Evolutionary conservation across 2,797 vertebrate species (phyloP), one percentile per base, ranked within the genome.

Genomic region (Fistularia tabacaria): DNA sequence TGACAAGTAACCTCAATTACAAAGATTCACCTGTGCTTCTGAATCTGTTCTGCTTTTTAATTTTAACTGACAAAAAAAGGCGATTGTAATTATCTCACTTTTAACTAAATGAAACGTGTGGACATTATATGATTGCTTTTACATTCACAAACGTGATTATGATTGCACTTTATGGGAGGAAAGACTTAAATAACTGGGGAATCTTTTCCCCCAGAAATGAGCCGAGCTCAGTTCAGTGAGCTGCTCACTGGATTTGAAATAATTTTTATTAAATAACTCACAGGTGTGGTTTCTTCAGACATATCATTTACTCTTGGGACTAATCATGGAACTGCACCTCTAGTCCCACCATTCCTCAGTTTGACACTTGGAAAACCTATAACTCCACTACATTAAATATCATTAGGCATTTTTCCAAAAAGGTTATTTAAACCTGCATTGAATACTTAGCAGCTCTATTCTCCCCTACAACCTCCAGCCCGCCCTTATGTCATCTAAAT

Each of bases 301-400:
- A 40, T 68, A 54, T 61, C 8, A 62, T 69, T 79, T 69, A 70
- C 54, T 53, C 66, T 59, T n/a, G 15, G 57, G 43, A 64, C 58
- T 71, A 49, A 68, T 79, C 58, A 61, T 54, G 63, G 60, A 6
- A 57, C 60, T 46, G 51, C 54, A 50, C 8, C 36, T 61, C 47
- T 12, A 69, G 48, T 25, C 25, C 47, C 52, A 56, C 64, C 60
- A 73, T 79, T 66, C 48, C 36, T 80, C 50, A 66, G 14, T 39
- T 44, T 71, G 69, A 79, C 59, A 71, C 55, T 53, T 66, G 40
- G 56, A 78, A n/a, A 71, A 73, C 49, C 44, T 65, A 38, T 48
- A 66, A 51, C 40, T 53, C 46, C 72, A 36, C 50, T 63, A 45
- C 66, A 59, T 60, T 68, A 39, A 53, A 75, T 74, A 62, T 71